These are phyloP conservation scores for Pachydiplax longipennis DNA, from an alignment of 2,888 invertebrate species.

Conservation along the genomic window DNA sequence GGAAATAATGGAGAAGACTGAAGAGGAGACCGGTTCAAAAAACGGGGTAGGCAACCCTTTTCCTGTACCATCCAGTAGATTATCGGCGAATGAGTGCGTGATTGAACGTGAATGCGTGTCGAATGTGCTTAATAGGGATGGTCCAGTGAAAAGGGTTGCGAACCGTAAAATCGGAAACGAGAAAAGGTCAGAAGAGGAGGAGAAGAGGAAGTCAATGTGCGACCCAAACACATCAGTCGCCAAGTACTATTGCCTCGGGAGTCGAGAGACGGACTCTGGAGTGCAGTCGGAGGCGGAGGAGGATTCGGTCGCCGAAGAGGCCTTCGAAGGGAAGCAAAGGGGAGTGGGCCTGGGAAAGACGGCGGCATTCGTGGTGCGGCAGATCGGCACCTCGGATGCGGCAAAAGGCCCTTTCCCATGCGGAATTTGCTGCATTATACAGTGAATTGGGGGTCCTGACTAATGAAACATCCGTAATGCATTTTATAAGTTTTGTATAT, in stretches of 20 bases:
- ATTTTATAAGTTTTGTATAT: background rate
- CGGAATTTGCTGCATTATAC: constrained; percentile 21
- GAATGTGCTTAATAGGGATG: constrained; percentile 54
- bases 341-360: constrained; percentile 12
- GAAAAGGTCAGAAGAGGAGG: too few relatives aligned
- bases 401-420: constrained; percentile 14
- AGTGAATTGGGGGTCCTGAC: background rate
- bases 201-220: constrained; percentile 46
- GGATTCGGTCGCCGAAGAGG: background rate
- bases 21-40: constrained; percentile 58
- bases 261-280: constrained; percentile 1
- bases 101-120: constrained; percentile 59
- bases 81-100: constrained; percentile 57
- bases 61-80: constrained; percentile 63
- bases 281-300: constrained; percentile 31
- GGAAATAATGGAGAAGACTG: constrained; percentile 46
- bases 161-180: constrained; percentile 46
- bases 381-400: constrained; percentile 8
- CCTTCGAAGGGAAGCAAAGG: background rate
- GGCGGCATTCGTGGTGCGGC: background rate
- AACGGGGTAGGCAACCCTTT: constrained; percentile 66
- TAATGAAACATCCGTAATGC: background rate
- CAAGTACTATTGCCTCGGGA: constrained; percentile 49
- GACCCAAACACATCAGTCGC: constrained; percentile 49
- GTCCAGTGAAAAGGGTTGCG: constrained; percentile 35